Base-by-base conservation (phyloP, 2,113 vertebrate genomes). In the Sialia sialis region DNA sequence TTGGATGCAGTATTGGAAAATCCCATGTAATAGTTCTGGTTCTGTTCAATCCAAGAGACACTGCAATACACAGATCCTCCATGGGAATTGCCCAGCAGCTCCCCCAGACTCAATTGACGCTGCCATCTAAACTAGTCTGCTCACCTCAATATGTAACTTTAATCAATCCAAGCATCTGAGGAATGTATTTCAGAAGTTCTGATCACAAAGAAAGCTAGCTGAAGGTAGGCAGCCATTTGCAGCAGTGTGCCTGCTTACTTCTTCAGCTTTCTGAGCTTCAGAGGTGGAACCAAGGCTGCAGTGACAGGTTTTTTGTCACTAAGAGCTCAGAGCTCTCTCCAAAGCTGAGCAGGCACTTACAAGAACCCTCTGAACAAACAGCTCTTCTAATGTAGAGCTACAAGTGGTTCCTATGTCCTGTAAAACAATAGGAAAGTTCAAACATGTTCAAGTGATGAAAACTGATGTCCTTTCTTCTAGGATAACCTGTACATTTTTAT, bases 261-360 rank as follows among this genome's bases (percentile, higher is more conserved):
- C 10, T 70, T 43, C 51, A 62, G 14, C 3, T 54, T 67, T 91
- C 55, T 58, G 59, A 18, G 34, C 17, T 19, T 74, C 3, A 1
- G 17, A 11, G 7, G 34, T 11, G 15, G 44, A 81, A 49, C 5
- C 26, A 46, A 79, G 20, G 26, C 18, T 66, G n/a, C n/a, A 80
- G 25, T 7, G 41, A 4, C 22, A 69, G 11, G 2, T 5, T 54
- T 54, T 41, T 48, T 20, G 2, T 17, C 0, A 0, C 25, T 69
- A 21, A 32, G 36, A 73, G 56, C 76, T 84, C 55, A 74, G 59
- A 74, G 4, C 11, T 25, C 25, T 43, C 51, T 78, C 19, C 56
- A 77, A 25, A 73, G 15, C 22, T 60, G 9, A 80, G 46, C 20
- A 75, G 17, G 7, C 5, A 9, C 9, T 44, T 82, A 25, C 1